Conservation (phyloP, 1,140 invertebrate species). For the Leptestheria dahalacensis region DNA sequence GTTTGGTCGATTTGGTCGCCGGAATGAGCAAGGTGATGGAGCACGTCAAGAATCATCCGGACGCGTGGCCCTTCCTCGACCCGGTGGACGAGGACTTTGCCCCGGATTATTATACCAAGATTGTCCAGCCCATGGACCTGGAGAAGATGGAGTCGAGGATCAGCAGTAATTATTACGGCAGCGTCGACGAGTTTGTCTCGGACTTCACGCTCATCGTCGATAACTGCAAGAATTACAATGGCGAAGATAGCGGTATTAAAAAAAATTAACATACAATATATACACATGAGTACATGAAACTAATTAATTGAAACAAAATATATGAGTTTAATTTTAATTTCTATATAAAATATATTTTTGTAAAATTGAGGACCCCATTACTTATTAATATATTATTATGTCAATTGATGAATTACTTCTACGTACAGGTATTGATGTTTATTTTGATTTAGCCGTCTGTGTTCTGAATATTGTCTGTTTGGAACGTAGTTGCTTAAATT, state of each 20-base stretch:
- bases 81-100: slow-evolving; percentile 81
- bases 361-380: no score
- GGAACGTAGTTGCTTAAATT: no score
- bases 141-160: slow-evolving; percentile 74
- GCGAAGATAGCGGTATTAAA: slow-evolving; percentile 71
- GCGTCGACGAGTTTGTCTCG: slow-evolving; percentile 59
- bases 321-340: no score
- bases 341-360: no score
- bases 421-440: no score
- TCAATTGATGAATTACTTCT: no score
- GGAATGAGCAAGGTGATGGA: slow-evolving; percentile 80
- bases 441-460: no score
- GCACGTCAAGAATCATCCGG: slow-evolving; percentile 63
- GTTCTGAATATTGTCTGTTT: no score
- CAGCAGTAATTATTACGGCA: slow-evolving; percentile 60
- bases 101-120: slow-evolving; percentile 57
- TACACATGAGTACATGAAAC: no score
- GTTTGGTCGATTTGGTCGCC: slow-evolving; percentile 35
- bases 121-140: slow-evolving; percentile 64
- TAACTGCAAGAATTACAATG: slow-evolving; percentile 82
- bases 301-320: no score
- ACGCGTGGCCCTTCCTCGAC: slow-evolving; percentile 83
- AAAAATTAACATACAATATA: no score
- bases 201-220: slow-evolving; percentile 82
- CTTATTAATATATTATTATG: no score